Conservation (phyloP, 2,113 vertebrate species). For the Pycnonotus jocosus region DNA sequence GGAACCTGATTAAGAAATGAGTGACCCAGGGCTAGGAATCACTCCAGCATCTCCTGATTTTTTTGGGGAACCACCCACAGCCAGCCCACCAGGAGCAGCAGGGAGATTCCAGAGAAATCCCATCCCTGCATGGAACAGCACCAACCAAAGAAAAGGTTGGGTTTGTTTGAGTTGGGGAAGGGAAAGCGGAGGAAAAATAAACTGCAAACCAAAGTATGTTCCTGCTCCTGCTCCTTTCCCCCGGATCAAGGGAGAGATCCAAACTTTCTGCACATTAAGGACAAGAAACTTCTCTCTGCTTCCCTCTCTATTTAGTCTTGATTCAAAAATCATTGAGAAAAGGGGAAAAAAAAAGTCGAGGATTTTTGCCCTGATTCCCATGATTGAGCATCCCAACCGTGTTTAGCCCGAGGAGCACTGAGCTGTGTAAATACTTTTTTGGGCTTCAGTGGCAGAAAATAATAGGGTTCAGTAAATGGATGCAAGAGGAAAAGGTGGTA, state of each 20-base stretch:
- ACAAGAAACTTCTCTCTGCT: neutral
- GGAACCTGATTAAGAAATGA: neutral
- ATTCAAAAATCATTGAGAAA: neutral
- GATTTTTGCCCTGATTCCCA: neutral
- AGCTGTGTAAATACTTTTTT: conserved; percentile 16
- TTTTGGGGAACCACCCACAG: neutral
- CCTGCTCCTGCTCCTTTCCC: neutral
- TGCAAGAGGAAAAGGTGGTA: neutral
- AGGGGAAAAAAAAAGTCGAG: neutral
- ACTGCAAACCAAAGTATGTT: conserved; percentile 40
- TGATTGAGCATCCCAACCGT: neutral
- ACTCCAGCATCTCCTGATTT: conserved; percentile 14
- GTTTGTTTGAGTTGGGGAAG: conserved; percentile 40
- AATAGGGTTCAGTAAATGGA: conserved; percentile 6
- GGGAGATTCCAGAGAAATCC: conserved; percentile 23
- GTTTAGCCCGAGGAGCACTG: neutral
- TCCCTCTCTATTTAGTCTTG: neutral
- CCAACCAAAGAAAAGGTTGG: neutral
- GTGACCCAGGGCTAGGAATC: neutral
- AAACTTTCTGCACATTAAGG: neutral
- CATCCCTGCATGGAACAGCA: neutral
- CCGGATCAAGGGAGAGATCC: neutral
- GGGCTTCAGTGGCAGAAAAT: conserved; percentile 32
- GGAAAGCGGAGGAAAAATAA: conserved; percentile 49
- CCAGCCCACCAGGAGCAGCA: neutral